Conservation (phyloP, 2,888 invertebrate genomes). For the Morpho helenor region DNA sequence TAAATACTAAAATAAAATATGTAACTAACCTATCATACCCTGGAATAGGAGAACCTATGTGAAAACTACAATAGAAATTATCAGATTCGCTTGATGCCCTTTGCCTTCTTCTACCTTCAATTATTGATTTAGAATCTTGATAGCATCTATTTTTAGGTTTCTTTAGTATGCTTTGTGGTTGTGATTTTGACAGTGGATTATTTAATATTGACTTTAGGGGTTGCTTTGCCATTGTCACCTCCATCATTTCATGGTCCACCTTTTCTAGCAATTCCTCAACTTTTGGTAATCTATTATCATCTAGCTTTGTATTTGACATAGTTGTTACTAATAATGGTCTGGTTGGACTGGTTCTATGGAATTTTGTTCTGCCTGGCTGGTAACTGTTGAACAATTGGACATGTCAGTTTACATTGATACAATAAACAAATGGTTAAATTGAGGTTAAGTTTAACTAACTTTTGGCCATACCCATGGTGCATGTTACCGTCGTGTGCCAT, state of each 20-base stretch:
- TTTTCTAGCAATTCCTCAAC: conserved; percentile 70
- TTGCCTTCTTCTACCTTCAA: conserved; percentile 66
- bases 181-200: conserved; percentile 58
- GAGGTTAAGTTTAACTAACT: conserved; percentile 28
- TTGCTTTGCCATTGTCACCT: conserved; percentile 55
- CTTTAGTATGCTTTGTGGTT: conserved; percentile 64
- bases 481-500: conserved; percentile 62
- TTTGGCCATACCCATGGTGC: conserved; percentile 49
- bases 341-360: conserved; percentile 55
- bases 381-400: conserved; percentile 39
- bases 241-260: conserved; percentile 66
- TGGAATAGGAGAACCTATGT: conserved; percentile 49
- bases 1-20: conserved; percentile 11
- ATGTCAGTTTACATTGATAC: neutral
- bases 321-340: conserved; percentile 60
- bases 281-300: conserved; percentile 63
- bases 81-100: conserved; percentile 74
- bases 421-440: neutral
- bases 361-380: conserved; percentile 58
- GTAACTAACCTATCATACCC: conserved; percentile 61
- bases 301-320: conserved; percentile 61
- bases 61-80: conserved; percentile 54
- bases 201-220: conserved; percentile 73
- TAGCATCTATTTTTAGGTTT: conserved; percentile 60
- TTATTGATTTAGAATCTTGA: conserved; percentile 45